These are phyloP conservation scores for Neoascia interrupta DNA, from an alignment of 2,888 invertebrate genomes.

Conservation along the genomic window DNA sequence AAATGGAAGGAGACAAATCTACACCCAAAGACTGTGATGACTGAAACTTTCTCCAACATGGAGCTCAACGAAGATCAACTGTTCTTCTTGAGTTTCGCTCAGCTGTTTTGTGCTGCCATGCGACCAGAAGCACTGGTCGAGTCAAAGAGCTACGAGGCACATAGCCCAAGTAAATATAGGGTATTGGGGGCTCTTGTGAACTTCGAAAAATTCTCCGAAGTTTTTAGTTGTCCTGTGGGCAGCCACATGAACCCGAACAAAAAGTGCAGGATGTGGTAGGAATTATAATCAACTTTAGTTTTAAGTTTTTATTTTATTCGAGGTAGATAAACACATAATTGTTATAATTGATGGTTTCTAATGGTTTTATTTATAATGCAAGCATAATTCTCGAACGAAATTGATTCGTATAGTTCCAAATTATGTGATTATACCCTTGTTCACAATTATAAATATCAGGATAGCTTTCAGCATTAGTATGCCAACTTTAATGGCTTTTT, in stretches of 20 bases:
- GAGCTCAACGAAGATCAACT: conserved; percentile 64
- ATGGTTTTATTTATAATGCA: no score
- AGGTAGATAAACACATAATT: no score
- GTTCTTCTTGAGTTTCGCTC: conserved; percentile 71
- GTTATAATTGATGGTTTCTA: no score
- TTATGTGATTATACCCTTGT: no score
- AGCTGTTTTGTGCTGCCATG: conserved; percentile 68
- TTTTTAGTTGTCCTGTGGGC: conserved; percentile 55
- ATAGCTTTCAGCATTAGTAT: no score
- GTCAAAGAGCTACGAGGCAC: conserved; percentile 47
- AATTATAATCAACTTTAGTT: no score
- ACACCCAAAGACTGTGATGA: background rate
- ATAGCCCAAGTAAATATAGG: conserved; percentile 67
- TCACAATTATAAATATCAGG: no score
- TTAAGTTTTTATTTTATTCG: no score
- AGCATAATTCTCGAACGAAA: no score
- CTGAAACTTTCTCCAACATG: conserved; percentile 56
- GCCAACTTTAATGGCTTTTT: no score
- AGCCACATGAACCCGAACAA: conserved; percentile 47
- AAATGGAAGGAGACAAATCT: conserved; percentile 62
- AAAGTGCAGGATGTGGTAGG: conserved; percentile 59
- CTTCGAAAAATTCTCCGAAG: conserved; percentile 62
- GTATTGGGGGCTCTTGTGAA: conserved; percentile 64
- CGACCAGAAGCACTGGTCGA: conserved; percentile 61
- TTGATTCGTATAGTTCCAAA: no score